Percentiles rank a stretch among this genome's conserved stretches.
phyloP scores from a whole-genome alignment of 1,140 invertebrate species.

The Rhyzopertha dominica region DNA sequence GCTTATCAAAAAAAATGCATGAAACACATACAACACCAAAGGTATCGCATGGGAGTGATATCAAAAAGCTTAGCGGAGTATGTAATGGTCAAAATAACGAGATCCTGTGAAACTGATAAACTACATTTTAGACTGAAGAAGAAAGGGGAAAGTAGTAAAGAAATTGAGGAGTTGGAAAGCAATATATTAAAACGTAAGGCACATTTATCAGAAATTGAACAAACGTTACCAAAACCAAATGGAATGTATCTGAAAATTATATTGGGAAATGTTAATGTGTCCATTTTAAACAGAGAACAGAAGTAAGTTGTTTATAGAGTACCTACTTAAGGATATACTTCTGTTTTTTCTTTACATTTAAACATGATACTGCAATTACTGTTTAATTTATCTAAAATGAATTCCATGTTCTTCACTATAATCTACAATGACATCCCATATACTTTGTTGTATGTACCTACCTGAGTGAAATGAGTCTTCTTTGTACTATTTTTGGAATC shows the following conservation, averaged over 20 bases:
- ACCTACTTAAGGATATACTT: no score
- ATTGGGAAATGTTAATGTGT: constrained; percentile 94
- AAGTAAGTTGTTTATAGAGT: no score
- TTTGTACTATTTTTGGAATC: no score
- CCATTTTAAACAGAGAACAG: constrained; percentile 91
- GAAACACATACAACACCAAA: constrained; percentile 82
- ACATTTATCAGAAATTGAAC: constrained; percentile 78
- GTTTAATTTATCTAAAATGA: no score
- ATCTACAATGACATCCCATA: no score
- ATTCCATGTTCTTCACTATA: no score
- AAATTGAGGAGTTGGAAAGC: constrained; percentile 58
- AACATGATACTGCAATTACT: no score
- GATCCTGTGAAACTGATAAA: constrained; percentile 2
- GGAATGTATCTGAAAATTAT: constrained; percentile 91
- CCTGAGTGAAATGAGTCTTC: no score
- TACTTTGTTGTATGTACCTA: no score
- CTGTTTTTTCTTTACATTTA: no score
- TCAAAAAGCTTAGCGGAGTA: constrained; percentile 73
- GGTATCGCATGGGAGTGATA: constrained; percentile 81
- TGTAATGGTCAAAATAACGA: constrained; percentile 35
- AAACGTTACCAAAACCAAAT: constrained; percentile 79
- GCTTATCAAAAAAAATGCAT: constrained; percentile 83
- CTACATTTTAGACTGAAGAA: constrained; percentile 46
- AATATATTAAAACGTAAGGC: constrained; percentile 72
- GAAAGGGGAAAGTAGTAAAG: constrained; percentile 48